Evolutionary conservation across 2,797 vertebrate species (phyloP), one percentile per base, ranked within the genome.

Genomic region (Enteromius thamalakanensis): DNA sequence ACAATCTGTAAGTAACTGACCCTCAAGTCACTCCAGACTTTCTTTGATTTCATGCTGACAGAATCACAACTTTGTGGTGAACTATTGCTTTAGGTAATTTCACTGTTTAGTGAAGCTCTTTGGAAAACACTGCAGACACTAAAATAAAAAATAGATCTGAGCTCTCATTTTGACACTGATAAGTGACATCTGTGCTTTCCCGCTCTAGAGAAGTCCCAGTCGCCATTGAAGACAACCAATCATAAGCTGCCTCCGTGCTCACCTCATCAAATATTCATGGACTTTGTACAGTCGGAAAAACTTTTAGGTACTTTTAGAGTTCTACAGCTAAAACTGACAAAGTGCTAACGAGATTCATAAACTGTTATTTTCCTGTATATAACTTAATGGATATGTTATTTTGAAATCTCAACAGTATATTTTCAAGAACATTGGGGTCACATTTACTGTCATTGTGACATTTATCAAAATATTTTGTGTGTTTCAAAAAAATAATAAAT

Each of bases 141-240:
- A 75, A 37, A 58, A 40, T 58, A 58, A 40, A 76, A 75, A 76
- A 76, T 40, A 23, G 72, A 40, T 76, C 72, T 40, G 53, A 55
- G 51, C 51, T 40, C 49, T 53, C 34, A 58, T 76, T 76, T 40
- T 76, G 51, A 76, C 51, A 17, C 58, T 58, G 72, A 76, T 76
- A 40, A 40, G 21, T 17, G 51, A 40, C 51, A 64, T 78, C 40
- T 47, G 9, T 45, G 37, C 42, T 64, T 77, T 64, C 23, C 37
- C 75, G 11, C 34, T 62, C 8, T 29, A n/a, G 55, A 64, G 19
- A 78, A 47, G 23, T 78, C 76, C 34, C n/a, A 76, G 53, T 37
- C 53, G 2, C 72, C 34, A 58, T 2, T 21, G 76, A 42, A 64
- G 21, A 47, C 76, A 78, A 47, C 76, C 76, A 78, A 78, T 64